Evolutionary conservation across 2,113 vertebrate species (phyloP).

Genomic region (Pelmatolapia mariae): DNA sequence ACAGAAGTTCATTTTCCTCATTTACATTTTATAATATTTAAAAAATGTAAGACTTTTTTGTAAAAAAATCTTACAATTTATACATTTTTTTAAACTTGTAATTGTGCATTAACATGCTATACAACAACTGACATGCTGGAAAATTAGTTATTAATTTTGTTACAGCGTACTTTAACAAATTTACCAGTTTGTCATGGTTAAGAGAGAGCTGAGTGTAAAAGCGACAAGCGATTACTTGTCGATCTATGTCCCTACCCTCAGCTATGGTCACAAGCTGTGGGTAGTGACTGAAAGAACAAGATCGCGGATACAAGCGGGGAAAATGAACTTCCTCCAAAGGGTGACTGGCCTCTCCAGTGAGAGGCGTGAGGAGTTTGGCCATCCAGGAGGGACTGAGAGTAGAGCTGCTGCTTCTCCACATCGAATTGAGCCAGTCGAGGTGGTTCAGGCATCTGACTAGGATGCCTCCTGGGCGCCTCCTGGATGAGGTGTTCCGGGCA

Average conservation of each 20-base stretch:
- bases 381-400: not conserved
- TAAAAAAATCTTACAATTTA: not conserved
- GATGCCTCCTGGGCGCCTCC: not conserved
- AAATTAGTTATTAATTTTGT: not conserved
- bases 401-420: fast-evolving
- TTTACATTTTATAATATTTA: not conserved
- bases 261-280: not conserved
- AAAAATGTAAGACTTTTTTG: not conserved
- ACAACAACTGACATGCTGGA: not conserved
- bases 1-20: not conserved
- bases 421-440: not conserved
- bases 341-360: not conserved
- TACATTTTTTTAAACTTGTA: fast-evolving
- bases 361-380: not conserved
- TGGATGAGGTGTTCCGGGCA: fast-evolving
- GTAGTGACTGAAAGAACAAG: not conserved
- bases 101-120: not conserved
- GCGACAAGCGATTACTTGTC: not conserved
- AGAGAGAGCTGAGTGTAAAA: not conserved
- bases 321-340: not conserved
- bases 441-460: not conserved
- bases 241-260: not conserved
- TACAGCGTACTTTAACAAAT: not conserved
- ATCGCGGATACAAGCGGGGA: fast-evolving
- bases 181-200: not conserved